Base-by-base conservation (phyloP, 2,888 invertebrate species). In the Eupeodes luniger region DNA sequence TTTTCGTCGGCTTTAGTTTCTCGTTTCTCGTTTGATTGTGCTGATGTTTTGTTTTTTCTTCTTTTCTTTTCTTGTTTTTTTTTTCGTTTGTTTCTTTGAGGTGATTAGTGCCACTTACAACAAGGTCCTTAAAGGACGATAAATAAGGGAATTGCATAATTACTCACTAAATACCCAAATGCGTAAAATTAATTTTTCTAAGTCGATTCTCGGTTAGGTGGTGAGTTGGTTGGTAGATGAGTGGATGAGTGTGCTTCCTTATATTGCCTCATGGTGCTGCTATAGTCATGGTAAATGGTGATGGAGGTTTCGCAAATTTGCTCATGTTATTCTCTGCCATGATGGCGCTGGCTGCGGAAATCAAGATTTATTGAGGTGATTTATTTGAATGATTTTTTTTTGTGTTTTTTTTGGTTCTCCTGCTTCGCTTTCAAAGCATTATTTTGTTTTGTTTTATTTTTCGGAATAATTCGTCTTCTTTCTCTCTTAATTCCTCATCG, bases 351-450 rank as follows among this genome's bases (percentile, higher is more conserved):
- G 66, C 66, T 47, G 78, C 81, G 77, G 81, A 81, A 88, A 88
- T 88, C 78, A 85, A 78, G 88, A 85, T 88, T 88, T 88, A 88
- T 88, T 69, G 85, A 78, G 85, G 85, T 88, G 85, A 88, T 88
- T 88, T 88, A 88, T 88, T 84, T 81, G 80, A 67, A 67, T 64
- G 53, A 64, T 72, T 84, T 76, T 83, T 80, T 72, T 74, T 79
- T 75, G 40, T 70, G 72, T 77, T 19, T 19, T 77, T 64, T 62
- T 5, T 16, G n/a, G 19, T 64, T 0, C 27, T 27, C 57, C 12
- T 19, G 11, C 51, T 16, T 80, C 11, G 66, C 55, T 51, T 44
- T 70, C 14, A 19, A 69, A 36, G 36, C 14, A 44, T 47, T 51
- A 5, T 34, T 59, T 69, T 40, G 34, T 57, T 57, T 59, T 62